Base-by-base conservation (phyloP, 2,797 vertebrate genomes). In the Lepidocolaptes lacrymiger region DNA sequence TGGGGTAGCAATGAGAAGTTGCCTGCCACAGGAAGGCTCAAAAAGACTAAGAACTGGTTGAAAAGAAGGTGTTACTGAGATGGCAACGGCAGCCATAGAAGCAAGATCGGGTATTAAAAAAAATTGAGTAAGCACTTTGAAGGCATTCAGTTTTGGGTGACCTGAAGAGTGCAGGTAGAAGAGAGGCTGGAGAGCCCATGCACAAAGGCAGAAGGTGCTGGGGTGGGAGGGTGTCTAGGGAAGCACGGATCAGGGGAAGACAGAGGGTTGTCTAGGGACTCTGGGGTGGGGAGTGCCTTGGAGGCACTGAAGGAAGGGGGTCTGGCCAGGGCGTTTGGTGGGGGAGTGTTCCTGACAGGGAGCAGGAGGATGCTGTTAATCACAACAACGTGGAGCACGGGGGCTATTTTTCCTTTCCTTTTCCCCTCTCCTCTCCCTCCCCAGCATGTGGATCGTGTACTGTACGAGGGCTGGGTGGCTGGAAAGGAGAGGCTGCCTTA, bases 321-420 rank as follows among this genome's bases (percentile, higher is more conserved):
- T 91, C 76, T 96, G 88, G 62, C 73, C 66, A 52, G 85, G 85
- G 76, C 89, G 85, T 93, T 93, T 73, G 83, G 75, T 64, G 75
- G 71, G 51, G 86, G 46, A 62, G 61, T 27, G 68, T 78, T 97
- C 64, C 5, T 61, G 59, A n/a, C 69, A 84, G 74, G 36, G 43
- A 94, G 69, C 76, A 56, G 91, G 80, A 63, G 63, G 94, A 92
- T 95, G 88, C 71, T 94, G 69, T 55, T 95, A 88, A 95, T 94
- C 55, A 61, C 85, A 82, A 91, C 85, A 93, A 66, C 12, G 41
- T 90, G 88, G 73, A 92, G 63, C 51, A 59, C 71, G 51, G 27
- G 37, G 55, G 41, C n/a, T 34, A 34, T 51, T 82, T 76, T 48
- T n/a, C 46, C 61, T 80, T 21, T 7, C 37, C 32, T 81, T 22